Evolutionary conservation across 2,888 invertebrate species (phyloP).

Genomic region (Acrobasis consociella): DNA sequence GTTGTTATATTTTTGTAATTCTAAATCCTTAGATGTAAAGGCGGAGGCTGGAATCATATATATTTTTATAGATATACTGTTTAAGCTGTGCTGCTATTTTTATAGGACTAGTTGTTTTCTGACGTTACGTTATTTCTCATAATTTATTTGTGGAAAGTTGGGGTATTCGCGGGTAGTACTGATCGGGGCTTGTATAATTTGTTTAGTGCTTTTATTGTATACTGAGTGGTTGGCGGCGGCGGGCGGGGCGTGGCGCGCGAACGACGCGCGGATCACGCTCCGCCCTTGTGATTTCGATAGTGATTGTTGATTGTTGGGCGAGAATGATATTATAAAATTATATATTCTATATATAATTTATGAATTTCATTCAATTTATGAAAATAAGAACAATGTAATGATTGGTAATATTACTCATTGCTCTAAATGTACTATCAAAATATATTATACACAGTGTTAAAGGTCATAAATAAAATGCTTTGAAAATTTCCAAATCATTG

Average conservation of each 20-base stretch:
- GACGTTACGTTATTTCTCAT: conserved; percentile 55
- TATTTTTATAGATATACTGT: conserved; percentile 80
- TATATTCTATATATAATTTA: conserved; percentile 80
- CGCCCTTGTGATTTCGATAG: conserved; percentile 68
- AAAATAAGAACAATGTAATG: conserved; percentile 81
- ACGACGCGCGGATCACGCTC: conserved; percentile 30
- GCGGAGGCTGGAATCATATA: conserved; percentile 74
- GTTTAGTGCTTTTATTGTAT: conserved; percentile 48
- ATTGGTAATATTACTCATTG: conserved; percentile 84
- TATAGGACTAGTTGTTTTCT: conserved; percentile 72
- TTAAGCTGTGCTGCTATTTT: conserved; percentile 80
- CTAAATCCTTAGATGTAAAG: conserved; percentile 72
- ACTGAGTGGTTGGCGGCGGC: conserved; percentile 35
- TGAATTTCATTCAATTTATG: conserved; percentile 79
- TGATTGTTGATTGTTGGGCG: conserved; percentile 80
- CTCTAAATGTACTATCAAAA: conserved; percentile 84
- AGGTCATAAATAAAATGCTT: conserved; percentile 83
- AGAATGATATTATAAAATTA: conserved; percentile 76
- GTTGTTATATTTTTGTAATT: conserved; percentile 69
- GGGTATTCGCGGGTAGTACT: conserved; percentile 32
- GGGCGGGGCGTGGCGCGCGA: conserved; percentile 18
- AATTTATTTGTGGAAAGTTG: conserved; percentile 53
- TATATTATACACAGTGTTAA: conserved; percentile 84
- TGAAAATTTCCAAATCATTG: conserved; percentile 78
- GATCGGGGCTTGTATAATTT: conserved; percentile 41